Base-by-base conservation (phyloP, 2,888 invertebrate genomes). In the Campaea margaritaria region DNA sequence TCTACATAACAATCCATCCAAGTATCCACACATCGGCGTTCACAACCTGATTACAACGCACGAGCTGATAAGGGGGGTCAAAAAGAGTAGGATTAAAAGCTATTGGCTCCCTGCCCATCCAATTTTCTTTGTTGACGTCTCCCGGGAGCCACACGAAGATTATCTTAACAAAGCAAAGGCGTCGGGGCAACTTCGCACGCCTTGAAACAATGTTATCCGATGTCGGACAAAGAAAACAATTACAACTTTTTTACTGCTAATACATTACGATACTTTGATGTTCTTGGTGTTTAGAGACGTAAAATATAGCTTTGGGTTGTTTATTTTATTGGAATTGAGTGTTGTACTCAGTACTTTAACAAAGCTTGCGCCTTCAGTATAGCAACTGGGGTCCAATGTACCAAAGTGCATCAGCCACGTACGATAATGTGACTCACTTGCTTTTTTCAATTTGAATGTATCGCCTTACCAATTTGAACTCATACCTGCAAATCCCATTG, bases 121-220 rank as follows among this genome's bases (percentile, higher is more conserved):
- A 90, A 92, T 92, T 89, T 91, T 87, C 91, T 91, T 91, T 91
- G 91, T 89, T 90, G 89, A 89, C 83, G 88, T 88, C 90, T 83
- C 88, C 42, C 52, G 89, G 86, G 90, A 83, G 76, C 81, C 80
- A 74, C 81, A 81, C 83, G 79, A 78, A 87, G 90, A 91, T 92
- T 87, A 91, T 91, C 90, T 87, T 86, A 91, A 87, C 89, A 91
- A 89, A 88, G 86, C 87, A 81, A 86, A 85, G 83, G 81, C 82
- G 78, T 75, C 70, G 70, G 68, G 72, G 77, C 79, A 81, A 86
- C 80, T 84, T 82, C 74, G 77, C 76, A 81, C 79, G 82, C 78
- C 76, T 68, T 75, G 83, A 86, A 85, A 86, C 85, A 86, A 86
- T 82, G 83, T 82, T 81, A 86, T 87, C 86, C 69, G 66, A 56